phyloP scores from a whole-genome alignment of 2,113 vertebrate genomes.

The Piprites chloris region DNA sequence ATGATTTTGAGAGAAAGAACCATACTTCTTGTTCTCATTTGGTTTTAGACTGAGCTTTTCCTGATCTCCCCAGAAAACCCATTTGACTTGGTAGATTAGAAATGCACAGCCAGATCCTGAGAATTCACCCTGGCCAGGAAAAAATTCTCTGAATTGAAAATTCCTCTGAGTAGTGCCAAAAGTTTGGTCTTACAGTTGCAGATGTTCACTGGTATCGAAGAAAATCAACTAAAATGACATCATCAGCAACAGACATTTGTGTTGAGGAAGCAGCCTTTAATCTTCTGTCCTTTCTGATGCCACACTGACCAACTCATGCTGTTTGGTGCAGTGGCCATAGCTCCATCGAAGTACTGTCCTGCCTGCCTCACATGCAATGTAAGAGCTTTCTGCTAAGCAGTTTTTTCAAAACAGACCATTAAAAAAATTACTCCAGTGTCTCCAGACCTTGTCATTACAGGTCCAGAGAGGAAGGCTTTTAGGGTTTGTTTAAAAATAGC shows the following conservation, averaged over 20 bases:
- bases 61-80: background rate
- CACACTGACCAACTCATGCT: background rate
- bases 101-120: background rate
- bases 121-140: background rate
- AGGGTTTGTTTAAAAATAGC: slow-evolving; percentile 9
- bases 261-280: background rate
- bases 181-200: background rate
- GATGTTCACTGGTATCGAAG: background rate
- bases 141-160: background rate
- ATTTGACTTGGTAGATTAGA: background rate
- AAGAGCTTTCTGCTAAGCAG: background rate
- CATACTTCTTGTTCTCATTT: background rate
- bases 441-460: background rate
- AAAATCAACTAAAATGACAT: background rate
- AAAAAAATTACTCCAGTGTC: background rate
- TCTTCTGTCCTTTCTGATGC: background rate
- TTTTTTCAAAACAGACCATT: background rate
- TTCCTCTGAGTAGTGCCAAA: background rate
- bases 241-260: background rate
- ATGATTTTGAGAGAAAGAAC: background rate
- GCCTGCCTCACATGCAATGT: background rate
- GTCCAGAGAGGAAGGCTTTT: background rate
- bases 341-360: background rate
- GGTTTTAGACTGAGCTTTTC: background rate
- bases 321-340: background rate